Percentiles rank a stretch among this genome's conserved stretches.
Conservation (phyloP, 2,797 vertebrate genomes). For the Schizothorax lantsangensis region DNA sequence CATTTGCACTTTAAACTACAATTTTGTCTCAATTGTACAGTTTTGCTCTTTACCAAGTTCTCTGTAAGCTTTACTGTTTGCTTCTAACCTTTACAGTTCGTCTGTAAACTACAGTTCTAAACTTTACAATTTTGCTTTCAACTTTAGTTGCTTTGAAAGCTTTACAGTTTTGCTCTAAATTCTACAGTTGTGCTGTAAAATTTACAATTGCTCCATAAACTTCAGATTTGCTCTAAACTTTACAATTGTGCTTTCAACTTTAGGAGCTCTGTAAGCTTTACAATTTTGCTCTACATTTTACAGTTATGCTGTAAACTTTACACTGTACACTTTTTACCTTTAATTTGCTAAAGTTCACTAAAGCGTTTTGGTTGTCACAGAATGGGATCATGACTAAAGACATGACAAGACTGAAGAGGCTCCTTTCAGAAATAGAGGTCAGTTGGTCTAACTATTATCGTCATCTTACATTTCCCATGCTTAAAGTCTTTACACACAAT, state of each 20-base stretch:
- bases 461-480: background rate
- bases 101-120: background rate
- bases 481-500: background rate
- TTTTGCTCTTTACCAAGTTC: background rate
- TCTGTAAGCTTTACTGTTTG: background rate
- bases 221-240: background rate
- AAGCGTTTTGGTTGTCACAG: constrained; percentile 68
- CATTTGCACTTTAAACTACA: no score
- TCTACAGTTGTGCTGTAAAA: background rate
- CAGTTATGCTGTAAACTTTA: background rate
- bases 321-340: background rate
- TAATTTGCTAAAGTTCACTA: background rate
- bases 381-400: constrained; percentile 98
- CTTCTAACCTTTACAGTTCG: background rate
- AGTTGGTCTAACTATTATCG: constrained; percentile 59
- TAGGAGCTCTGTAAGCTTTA: background rate
- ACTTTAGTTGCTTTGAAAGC: background rate
- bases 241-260: background rate
- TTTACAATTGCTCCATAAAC: background rate
- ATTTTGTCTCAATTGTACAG: background rate
- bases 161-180: background rate
- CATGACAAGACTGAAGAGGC: constrained; percentile 93
- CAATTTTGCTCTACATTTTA: background rate
- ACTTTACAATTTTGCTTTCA: background rate
- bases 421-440: constrained; percentile 97